Evolutionary conservation across 2,888 invertebrate genomes (phyloP).

Genomic region (Diplolepis rosae): DNA sequence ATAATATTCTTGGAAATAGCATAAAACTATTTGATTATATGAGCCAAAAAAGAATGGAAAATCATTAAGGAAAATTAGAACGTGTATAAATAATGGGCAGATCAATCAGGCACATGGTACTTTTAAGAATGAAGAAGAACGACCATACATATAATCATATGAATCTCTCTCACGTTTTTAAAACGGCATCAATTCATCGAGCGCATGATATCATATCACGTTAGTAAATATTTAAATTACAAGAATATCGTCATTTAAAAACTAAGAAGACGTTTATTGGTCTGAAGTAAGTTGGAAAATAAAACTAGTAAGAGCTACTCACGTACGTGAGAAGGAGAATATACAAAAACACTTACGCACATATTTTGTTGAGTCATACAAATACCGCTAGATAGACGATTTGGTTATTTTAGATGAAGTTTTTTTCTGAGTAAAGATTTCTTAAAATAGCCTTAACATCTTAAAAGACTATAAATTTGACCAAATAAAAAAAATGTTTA

Average conservation of each 20-base stretch:
- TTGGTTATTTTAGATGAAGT: no score
- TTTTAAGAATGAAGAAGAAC: slow-evolving; percentile 16
- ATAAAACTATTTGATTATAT: no score
- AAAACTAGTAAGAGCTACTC: slow-evolving; percentile 52
- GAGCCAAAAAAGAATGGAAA: no score
- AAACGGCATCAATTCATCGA: slow-evolving; percentile 45
- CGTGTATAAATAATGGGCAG: no score
- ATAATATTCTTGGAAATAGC: no score
- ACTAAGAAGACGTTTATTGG: slow-evolving; percentile 66
- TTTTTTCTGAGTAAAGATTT: no score
- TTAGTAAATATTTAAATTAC: slow-evolving; percentile 61
- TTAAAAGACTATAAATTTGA: slow-evolving; percentile 18
- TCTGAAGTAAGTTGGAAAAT: slow-evolving; percentile 50
- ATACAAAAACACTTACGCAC: slow-evolving; percentile 31
- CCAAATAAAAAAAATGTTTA: no score
- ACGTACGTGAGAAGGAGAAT: slow-evolving; percentile 36
- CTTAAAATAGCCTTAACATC: slow-evolving; percentile 60
- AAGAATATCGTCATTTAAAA: slow-evolving; percentile 58
- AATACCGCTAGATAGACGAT: no score
- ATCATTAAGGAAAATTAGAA: no score
- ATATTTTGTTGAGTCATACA: no score
- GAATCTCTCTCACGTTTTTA: slow-evolving; percentile 58
- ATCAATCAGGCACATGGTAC: no score
- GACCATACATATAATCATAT: no score
- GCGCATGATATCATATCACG: slow-evolving; percentile 26